A percentile compares a stretch with the other conserved stretches of the same genome.
These are phyloP conservation scores for Brachyhypopomus occidentalis DNA, from an alignment of 2,113 vertebrate species.

Conservation along the genomic window DNA sequence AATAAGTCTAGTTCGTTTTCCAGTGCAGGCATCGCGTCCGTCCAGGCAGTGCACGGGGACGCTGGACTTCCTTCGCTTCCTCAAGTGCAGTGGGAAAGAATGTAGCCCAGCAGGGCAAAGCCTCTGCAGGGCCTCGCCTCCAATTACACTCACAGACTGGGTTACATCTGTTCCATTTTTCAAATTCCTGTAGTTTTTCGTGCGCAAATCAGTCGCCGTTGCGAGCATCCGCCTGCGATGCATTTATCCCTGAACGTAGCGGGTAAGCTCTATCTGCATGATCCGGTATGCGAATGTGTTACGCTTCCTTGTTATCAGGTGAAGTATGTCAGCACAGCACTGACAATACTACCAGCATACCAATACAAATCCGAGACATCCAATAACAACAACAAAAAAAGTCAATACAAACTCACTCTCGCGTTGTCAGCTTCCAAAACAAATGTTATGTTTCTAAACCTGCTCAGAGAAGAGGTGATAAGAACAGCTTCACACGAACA, in stretches of 20 bases:
- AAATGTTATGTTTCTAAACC: too few relatives aligned
- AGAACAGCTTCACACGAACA: not conserved
- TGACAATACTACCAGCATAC: not conserved
- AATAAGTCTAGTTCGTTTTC: slow-evolving; percentile 29
- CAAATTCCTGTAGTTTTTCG: slow-evolving; percentile 30
- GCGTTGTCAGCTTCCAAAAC: too few relatives aligned
- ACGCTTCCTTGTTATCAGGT: not conserved
- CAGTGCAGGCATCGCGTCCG: slow-evolving; percentile 16
- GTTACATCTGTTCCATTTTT: slow-evolving; percentile 23
- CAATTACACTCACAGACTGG: slow-evolving; percentile 26
- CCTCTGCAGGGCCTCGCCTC: slow-evolving; percentile 19
- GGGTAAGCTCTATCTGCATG: not conserved
- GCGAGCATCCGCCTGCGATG: slow-evolving; percentile 1
- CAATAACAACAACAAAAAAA: not conserved
- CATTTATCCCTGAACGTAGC: not conserved
- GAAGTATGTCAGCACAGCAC: not conserved
- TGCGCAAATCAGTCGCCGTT: slow-evolving; percentile 17
- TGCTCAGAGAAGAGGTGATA: not conserved
- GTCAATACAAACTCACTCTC: too few relatives aligned
- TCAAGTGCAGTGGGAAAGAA: slow-evolving; percentile 24
- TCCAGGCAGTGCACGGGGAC: slow-evolving; percentile 9
- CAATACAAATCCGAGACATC: not conserved
- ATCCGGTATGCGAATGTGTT: not conserved
- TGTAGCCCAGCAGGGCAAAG: slow-evolving; percentile 15
- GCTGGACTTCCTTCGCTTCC: slow-evolving; percentile 31